These are phyloP conservation scores for Iselma pallidipennis DNA, from an alignment of 2,888 invertebrate genomes.

Conservation along the genomic window DNA sequence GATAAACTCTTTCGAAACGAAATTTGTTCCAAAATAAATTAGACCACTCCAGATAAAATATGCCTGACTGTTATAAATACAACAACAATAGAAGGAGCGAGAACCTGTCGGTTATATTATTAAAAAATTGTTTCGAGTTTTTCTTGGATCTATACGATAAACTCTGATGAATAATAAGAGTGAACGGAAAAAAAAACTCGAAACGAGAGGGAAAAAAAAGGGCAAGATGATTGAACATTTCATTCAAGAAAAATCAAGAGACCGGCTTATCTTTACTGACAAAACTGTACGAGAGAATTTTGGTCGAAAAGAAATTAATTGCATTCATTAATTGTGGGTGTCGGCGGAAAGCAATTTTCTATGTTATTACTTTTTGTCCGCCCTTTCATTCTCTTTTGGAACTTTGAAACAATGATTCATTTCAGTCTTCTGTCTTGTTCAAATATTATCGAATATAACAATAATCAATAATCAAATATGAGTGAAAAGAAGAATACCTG, in stretches of 20 bases:
- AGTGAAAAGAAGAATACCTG: too few species aligned
- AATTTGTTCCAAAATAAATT: constrained; percentile 8
- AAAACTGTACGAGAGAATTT: not conserved
- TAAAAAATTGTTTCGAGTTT: too few species aligned
- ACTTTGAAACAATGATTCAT: constrained; percentile 19
- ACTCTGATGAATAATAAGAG: not conserved
- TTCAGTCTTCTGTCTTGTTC: constrained; percentile 10
- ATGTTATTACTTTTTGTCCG: constrained; percentile 30
- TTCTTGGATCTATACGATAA: too few species aligned
- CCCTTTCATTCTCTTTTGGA: not conserved
- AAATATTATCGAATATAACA: too few species aligned
- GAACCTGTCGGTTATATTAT: too few species aligned
- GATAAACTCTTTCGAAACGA: constrained; percentile 9
- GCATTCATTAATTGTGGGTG: constrained; percentile 33
- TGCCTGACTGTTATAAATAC: not conserved
- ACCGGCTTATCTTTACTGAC: not conserved
- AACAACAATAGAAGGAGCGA: not conserved
- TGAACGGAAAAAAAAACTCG: too few species aligned
- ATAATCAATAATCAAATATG: too few species aligned
- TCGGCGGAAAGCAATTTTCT: constrained; percentile 34
- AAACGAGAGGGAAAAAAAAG: too few species aligned
- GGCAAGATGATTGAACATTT: not conserved
- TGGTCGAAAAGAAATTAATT: constrained; percentile 28
- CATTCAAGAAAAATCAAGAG: not conserved
- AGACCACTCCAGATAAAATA: not conserved